Conservation (phyloP, 2,888 invertebrate genomes). For the Chrysodeixis includens region DNA sequence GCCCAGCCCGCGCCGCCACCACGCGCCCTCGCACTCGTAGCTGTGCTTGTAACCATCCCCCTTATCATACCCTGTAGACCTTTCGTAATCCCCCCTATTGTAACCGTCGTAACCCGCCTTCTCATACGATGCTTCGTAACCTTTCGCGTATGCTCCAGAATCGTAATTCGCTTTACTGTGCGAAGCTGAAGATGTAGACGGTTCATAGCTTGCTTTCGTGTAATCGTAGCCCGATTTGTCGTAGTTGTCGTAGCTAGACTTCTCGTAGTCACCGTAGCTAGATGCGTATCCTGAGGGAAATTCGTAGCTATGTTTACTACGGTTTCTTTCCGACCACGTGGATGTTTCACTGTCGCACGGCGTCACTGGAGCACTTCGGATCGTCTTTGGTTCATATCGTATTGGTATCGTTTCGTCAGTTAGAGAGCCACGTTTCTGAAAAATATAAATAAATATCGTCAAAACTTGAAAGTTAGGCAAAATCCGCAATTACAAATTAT, state of each 20-base stretch:
- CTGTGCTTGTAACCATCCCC: slow-evolving; percentile 63
- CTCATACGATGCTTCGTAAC: slow-evolving; percentile 54
- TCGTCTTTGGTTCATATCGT: slow-evolving; percentile 76
- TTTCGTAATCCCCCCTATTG: slow-evolving; percentile 59
- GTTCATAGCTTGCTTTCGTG: slow-evolving; percentile 51
- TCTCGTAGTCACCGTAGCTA: slow-evolving; percentile 63
- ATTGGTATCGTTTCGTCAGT: slow-evolving; percentile 71
- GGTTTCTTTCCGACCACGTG: slow-evolving; percentile 76
- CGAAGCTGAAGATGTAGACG: slow-evolving; percentile 46
- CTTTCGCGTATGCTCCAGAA: slow-evolving; percentile 45
- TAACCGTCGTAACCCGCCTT: slow-evolving; percentile 53
- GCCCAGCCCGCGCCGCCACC: slow-evolving; percentile 73
- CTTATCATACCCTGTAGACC: slow-evolving; percentile 67
- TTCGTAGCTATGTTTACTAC: slow-evolving; percentile 69
- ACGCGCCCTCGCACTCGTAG: slow-evolving; percentile 73
- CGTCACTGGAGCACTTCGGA: slow-evolving; percentile 82
- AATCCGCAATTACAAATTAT: not conserved
- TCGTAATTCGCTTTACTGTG: slow-evolving; percentile 50
- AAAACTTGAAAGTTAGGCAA: not conserved
- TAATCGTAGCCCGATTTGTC: slow-evolving; percentile 50
- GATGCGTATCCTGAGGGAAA: slow-evolving; percentile 62
- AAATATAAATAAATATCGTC: slow-evolving; percentile 33
- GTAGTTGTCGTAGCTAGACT: slow-evolving; percentile 51
- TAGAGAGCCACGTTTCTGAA: slow-evolving; percentile 84
- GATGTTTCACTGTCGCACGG: slow-evolving; percentile 84